Evolutionary conservation across 2,888 invertebrate species (phyloP).

Genomic region (Ichneumoninae sp.): DNA sequence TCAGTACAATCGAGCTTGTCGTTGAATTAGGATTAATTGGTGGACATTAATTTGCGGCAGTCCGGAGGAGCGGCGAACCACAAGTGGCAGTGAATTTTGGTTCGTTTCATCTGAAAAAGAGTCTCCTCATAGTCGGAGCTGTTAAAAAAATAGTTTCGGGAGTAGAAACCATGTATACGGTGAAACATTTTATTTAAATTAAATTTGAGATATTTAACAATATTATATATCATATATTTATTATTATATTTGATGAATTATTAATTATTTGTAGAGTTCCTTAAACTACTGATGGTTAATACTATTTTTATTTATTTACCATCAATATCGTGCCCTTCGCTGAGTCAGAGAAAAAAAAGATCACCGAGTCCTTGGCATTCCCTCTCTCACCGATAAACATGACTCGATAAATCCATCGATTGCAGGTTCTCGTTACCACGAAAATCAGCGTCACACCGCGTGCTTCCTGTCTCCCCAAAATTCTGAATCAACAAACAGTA

Average conservation of each 20-base stretch:
- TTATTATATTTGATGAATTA: no score
- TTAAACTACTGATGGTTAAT: background rate
- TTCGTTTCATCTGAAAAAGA: background rate
- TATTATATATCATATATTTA: no score
- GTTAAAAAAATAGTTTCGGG: background rate
- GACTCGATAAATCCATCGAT: conserved; percentile 74
- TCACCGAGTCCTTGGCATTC: background rate
- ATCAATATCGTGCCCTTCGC: background rate
- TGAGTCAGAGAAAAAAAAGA: background rate
- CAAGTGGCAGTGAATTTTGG: background rate
- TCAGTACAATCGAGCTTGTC: conserved; percentile 3
- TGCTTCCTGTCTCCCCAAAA: conserved; percentile 7
- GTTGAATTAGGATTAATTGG: conserved; percentile 26
- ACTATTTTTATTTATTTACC: background rate
- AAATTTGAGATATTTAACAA: no score
- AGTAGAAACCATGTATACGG: background rate
- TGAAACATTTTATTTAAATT: background rate
- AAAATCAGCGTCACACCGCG: conserved; percentile 55
- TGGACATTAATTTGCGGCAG: conserved; percentile 15
- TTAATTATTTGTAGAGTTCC: no score
- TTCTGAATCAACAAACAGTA: conserved; percentile 6
- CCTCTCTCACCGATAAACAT: conserved; percentile 9
- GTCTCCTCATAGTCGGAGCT: background rate
- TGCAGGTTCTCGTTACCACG: conserved; percentile 75
- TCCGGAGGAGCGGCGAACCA: background rate